Conservation (phyloP, 2,113 vertebrate genomes). For the Laterallus jamaicensis region DNA sequence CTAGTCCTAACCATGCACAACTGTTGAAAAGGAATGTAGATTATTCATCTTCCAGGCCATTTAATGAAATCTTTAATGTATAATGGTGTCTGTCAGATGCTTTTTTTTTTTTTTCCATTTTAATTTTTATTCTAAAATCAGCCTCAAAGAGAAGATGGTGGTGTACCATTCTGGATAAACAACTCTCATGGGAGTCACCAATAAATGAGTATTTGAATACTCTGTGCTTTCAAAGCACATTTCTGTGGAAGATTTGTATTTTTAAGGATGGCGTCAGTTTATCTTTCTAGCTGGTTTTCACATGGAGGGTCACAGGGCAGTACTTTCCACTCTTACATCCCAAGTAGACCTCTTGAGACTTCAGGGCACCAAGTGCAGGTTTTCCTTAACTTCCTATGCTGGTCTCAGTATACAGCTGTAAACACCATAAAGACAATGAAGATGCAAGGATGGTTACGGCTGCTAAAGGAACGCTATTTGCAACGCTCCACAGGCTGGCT, state of each 20-base stretch:
- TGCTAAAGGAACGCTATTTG: not conserved
- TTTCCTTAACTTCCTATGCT: not conserved
- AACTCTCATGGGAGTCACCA: not conserved
- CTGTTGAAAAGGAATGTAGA: not conserved
- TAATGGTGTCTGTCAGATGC: not conserved
- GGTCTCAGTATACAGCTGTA: not conserved
- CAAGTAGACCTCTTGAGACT: not conserved
- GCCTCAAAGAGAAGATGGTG: not conserved
- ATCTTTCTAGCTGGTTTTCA: not conserved
- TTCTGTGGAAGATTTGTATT: not conserved
- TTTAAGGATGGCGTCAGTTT: not conserved
- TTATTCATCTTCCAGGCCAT: not conserved
- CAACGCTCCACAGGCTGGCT: not conserved
- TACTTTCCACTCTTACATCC: not conserved
- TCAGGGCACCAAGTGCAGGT: not conserved
- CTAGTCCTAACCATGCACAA: not conserved
- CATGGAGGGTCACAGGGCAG: not conserved
- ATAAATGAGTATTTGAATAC: not conserved
- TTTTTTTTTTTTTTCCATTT: not conserved
- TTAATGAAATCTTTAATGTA: not conserved
- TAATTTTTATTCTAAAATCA: not conserved
- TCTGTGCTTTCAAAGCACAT: not conserved
- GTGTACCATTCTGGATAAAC: not conserved
- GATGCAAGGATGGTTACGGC: not conserved
- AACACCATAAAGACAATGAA: not conserved